Base-by-base conservation (phyloP, 2,113 vertebrate genomes). In the Rhinichthys klamathensis region DNA sequence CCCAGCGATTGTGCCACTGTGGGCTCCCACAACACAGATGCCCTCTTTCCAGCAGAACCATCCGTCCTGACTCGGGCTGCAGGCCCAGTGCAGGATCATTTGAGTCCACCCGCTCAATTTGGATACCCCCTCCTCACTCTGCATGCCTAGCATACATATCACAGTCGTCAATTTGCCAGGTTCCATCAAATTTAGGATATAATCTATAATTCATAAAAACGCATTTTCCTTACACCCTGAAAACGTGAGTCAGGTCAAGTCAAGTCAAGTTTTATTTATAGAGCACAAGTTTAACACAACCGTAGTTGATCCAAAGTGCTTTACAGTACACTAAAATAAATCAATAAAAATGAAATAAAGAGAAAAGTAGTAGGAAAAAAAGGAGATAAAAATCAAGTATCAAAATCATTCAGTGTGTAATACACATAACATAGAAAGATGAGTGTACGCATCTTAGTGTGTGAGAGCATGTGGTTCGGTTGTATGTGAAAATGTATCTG, bases 1-100 rank as follows among this genome's bases (percentile, higher is more conserved):
- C 90, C 91, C 89, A 84, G 90, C 85, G 90, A 91, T 93, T 92
- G 87, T 61, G 88, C 92, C 87, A 84, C 89, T 69, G 77, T 90
- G 88, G 72, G 38, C 78, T 79, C 85, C 35, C 70, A 69, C 44
- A 32, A 81, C 41, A 8, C 79, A 83, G 83, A 86, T 56, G 25
- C 30, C n/a, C 9, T 78, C 18, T 35, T 38, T 60, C 56, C 58
- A 60, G 38, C 23, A 80, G 56, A 3, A n/a, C 77, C 27, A 25
- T 80, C 30, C 21, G 6, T 49, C 12, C n/a, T 77, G 49, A 35
- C 51, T 6, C 21, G 11, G 25, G 44, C 49, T 15, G 18, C 76
- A 60, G 51, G 21, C 4, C 70, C 4, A 12, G 38, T 73, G 38
- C 21, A 44, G 25, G 61, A 30, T 65, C 61, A 30, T 30, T 65